Base-by-base conservation (phyloP, 92 coral and sea anemone genomes). In the Zoanthus sociatus region DNA sequence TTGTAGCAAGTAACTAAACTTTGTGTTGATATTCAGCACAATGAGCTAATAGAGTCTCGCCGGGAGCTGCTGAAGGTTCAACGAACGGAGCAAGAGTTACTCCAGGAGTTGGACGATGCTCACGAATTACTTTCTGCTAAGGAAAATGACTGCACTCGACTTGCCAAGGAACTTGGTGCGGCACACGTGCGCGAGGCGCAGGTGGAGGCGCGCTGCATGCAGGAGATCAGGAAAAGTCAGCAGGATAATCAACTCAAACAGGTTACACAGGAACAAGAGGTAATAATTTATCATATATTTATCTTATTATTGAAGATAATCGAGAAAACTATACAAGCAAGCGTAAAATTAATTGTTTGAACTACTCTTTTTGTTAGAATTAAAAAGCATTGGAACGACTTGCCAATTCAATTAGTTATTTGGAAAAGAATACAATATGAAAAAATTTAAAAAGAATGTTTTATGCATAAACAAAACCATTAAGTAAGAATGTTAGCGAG, bases 141-240 rank as follows among this genome's bases (percentile, higher is more conserved):
- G 84, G 99, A 97, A 79, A 92, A 78, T n/a, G 98, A 95, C 86
- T 97, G 99, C 74, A 87, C 98, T 8, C 95, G 99, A 51, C 99
- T 97, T 48, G 99, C 99, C 47, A 97, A 97, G 90, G 98, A 97
- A 77, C 97, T 97, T 75, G 99, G 99, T 64, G 91, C 98, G 66
- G 91, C 97, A 45, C 99, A 97, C 73, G 98, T 97, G 8, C 97
- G 99, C 21, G 99, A 97, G 87, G 99, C 99, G 7, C 98, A 97
- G 89, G 99, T 98, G 0, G 99, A 97, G 88, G 99, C 98, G 50
- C 94, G 92, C 63, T 97, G 98, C 47, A 93, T 97, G 15, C 97
- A 97, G 89, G 99, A 97, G 77, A 84, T 92, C 68, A 88, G 99
- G 9, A 92, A 92, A 61, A 86, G 88, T 16, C 93, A 93, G 21